These are phyloP conservation scores for Enteromius radiatus DNA, from an alignment of 2,797 vertebrate genomes.

Conservation along the genomic window DNA sequence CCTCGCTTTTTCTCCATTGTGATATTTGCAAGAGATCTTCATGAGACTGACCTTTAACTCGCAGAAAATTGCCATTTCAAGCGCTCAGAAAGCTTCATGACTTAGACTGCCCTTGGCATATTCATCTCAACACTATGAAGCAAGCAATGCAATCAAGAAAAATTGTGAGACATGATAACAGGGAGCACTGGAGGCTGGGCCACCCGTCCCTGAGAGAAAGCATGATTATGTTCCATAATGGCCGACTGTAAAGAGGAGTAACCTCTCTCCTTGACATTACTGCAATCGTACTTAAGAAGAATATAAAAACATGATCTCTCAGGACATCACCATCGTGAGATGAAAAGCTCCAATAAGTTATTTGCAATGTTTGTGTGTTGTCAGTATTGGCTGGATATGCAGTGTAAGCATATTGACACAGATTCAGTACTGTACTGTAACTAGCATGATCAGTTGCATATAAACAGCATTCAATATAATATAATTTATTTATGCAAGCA, in stretches of 20 bases:
- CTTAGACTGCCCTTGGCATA: slow-evolving; percentile 17
- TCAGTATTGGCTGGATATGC: not conserved
- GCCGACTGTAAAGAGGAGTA: slow-evolving; percentile 34
- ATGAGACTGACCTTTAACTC: slow-evolving; percentile 56
- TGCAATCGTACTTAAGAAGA: not conserved
- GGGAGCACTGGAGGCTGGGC: not conserved
- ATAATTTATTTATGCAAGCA: too few species aligned
- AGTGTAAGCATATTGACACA: not conserved
- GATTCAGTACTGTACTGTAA: not conserved
- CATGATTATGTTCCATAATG: slow-evolving; percentile 42
- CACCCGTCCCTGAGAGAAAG: slow-evolving; percentile 14
- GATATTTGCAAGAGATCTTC: slow-evolving; percentile 51
- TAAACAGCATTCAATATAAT: too few species aligned
- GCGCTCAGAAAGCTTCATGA: slow-evolving; percentile 44
- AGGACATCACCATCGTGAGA: not conserved
- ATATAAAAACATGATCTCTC: not conserved
- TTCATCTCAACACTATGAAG: slow-evolving; percentile 39
- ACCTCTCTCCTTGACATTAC: slow-evolving; percentile 41
- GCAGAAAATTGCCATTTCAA: slow-evolving; percentile 51
- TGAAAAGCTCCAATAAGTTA: not conserved
- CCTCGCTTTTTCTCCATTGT: slow-evolving; percentile 2
- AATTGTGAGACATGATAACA: slow-evolving; percentile 45
- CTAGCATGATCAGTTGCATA: too few species aligned
- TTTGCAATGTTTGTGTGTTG: not conserved
- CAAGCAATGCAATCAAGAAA: slow-evolving; percentile 43